Evolutionary conservation across 2,888 invertebrate species (phyloP), one percentile per base, ranked within the genome.

Genomic region (Trissolcus japonicus): DNA sequence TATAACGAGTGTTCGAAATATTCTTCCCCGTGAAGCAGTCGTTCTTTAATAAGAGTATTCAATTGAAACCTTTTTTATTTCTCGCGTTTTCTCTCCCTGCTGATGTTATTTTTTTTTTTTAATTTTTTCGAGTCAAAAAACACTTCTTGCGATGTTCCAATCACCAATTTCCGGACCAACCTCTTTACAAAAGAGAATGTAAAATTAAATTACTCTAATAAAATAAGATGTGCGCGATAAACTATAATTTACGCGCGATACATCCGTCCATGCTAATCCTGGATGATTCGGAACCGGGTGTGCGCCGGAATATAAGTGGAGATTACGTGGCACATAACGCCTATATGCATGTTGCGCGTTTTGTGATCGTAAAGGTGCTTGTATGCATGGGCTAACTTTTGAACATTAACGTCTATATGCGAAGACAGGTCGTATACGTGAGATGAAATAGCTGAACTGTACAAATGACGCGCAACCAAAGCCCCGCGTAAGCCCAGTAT

Each of bases 401-500:
- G 74, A 66, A 66, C 73, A 74, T 63, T 78, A 67, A 66, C 62
- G 69, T 75, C 40, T 55, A 57, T 53, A 61, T 68, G 65, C 62
- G 68, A 68, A 62, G 69, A 68, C 73, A 59, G 69, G 63, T 40
- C 71, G 43, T 66, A 74, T 76, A 73, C 46, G 53, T 68, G 67
- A 68, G 61, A 78, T 80, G 78, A 79, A 80, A 77, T 84, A 83
- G 80, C 80, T 78, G 81, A 75, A 61, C 77, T 80, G 62, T 81
- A 81, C 78, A 80, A 82, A 82, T 84, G 85, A 86, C 84, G 83
- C 75, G 84, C 71, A 62, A 80, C 82, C 81, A 83, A 85, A 86
- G 83, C 82, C 83, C 14, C 82, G 81, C 83, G 82, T 86, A 86
- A 86, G 85, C 83, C 83, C 79, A 65, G 83, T 81, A 86, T 86